These are phyloP conservation scores for Passer montanus DNA, from an alignment of 2,113 vertebrate species.

Conservation along the genomic window DNA sequence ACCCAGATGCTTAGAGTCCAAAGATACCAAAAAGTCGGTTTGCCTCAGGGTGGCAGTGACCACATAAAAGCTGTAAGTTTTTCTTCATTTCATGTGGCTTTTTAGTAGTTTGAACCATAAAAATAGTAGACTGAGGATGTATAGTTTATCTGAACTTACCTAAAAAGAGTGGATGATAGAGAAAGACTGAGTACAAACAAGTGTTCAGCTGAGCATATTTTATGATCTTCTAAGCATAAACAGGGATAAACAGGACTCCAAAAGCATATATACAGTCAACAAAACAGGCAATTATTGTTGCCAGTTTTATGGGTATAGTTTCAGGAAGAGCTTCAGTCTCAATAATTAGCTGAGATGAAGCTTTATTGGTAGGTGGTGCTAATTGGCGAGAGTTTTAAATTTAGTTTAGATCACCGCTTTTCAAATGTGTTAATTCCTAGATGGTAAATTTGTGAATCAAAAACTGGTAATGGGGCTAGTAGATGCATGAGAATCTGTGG, in stretches of 20 bases:
- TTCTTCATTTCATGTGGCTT: conserved; percentile 67
- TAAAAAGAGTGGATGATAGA: neutral
- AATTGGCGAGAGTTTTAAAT: neutral
- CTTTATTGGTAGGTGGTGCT: neutral
- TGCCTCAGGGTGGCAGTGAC: conserved; percentile 55
- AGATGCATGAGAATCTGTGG: neutral
- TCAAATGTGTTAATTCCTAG: neutral
- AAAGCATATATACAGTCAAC: neutral
- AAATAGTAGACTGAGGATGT: conserved; percentile 24
- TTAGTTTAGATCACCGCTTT: neutral
- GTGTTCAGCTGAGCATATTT: neutral
- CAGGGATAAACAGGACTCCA: neutral
- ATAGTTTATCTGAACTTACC: neutral
- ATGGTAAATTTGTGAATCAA: neutral
- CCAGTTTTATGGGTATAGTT: neutral
- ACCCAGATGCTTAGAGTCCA: conserved; percentile 53
- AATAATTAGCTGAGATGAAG: neutral
- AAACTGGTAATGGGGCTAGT: neutral
- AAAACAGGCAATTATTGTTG: neutral
- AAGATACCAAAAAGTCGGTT: conserved; percentile 61
- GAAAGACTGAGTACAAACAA: neutral
- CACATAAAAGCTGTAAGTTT: conserved; percentile 60
- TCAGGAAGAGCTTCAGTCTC: neutral
- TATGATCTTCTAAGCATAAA: neutral
- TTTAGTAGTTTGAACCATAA: conserved; percentile 52